These are phyloP conservation scores for Cabera pusaria DNA, from an alignment of 2,888 invertebrate genomes.

Conservation along the genomic window DNA sequence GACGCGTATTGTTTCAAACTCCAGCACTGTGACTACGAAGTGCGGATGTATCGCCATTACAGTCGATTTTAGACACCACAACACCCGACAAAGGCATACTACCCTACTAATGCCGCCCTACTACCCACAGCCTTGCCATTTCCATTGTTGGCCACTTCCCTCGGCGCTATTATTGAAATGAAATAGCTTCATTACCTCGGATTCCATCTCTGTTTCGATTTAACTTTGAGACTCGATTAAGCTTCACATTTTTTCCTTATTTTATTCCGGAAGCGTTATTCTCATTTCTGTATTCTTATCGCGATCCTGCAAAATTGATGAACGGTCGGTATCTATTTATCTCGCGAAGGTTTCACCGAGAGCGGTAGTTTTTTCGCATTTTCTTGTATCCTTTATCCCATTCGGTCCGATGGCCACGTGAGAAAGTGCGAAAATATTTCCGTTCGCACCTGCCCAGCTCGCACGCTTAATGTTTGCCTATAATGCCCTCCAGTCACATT, in stretches of 20 bases:
- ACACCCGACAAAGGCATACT: constrained; percentile 11
- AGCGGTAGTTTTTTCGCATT: constrained; percentile 41
- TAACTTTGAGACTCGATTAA: constrained; percentile 20
- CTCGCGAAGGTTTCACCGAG: constrained; percentile 33
- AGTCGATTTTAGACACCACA: constrained; percentile 15
- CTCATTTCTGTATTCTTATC: constrained; percentile 28
- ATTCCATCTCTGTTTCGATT: constrained; percentile 10
- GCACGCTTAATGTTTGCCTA: constrained; percentile 54
- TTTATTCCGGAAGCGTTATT: constrained; percentile 23
- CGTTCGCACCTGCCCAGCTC: constrained; percentile 60
- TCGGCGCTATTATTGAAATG: constrained; percentile 21
- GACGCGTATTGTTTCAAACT: too few species aligned
- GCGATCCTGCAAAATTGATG: constrained; percentile 41
- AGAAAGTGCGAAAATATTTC: constrained; percentile 48
- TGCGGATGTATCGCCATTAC: constrained; percentile 7
- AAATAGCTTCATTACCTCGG: constrained; percentile 22
- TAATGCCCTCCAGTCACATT: constrained; percentile 62
- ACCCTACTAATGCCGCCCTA: constrained; percentile 8
- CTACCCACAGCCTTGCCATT: constrained; percentile 11
- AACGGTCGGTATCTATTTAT: constrained; percentile 40
- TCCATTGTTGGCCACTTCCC: constrained; percentile 17
- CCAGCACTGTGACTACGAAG: constrained; percentile 1
- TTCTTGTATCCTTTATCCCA: constrained; percentile 49
- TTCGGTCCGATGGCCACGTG: constrained; percentile 33
- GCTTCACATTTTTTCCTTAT: constrained; percentile 22